phyloP scores from a whole-genome alignment of 2,888 invertebrate species.

The Odiellus spinosus region DNA sequence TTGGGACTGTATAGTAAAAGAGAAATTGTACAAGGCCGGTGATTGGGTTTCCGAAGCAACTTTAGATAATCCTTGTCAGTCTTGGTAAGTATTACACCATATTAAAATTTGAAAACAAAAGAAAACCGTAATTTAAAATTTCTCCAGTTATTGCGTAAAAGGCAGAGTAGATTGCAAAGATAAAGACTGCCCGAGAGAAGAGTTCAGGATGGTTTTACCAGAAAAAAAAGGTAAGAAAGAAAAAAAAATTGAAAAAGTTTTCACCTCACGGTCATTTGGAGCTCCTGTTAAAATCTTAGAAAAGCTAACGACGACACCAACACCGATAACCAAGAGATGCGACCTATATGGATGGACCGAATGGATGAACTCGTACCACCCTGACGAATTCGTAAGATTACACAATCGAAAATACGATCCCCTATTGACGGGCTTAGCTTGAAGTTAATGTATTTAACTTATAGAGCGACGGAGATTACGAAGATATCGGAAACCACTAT shows the following conservation, averaged over 20 bases:
- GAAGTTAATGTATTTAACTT: background rate
- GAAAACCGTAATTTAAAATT: background rate
- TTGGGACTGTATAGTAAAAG: constrained; percentile 45
- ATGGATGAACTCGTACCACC: constrained; percentile 25
- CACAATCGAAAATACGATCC: too few relatives aligned
- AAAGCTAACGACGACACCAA: too few relatives aligned
- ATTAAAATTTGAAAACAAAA: background rate
- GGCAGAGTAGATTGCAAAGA: too few relatives aligned
- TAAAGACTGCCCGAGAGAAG: too few relatives aligned
- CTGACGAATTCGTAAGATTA: constrained; percentile 11
- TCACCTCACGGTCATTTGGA: too few relatives aligned
- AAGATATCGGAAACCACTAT: background rate
- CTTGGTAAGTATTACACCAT: constrained; percentile 41
- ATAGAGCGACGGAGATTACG: background rate
- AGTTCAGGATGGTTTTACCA: too few relatives aligned
- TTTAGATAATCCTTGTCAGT: constrained; percentile 51
- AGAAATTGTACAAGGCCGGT: constrained; percentile 52
- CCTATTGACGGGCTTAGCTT: too few relatives aligned
- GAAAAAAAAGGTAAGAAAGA: too few relatives aligned
- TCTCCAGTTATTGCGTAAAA: background rate
- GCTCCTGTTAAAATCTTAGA: too few relatives aligned
- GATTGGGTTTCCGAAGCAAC: constrained; percentile 45
- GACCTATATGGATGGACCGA: constrained; percentile 25
- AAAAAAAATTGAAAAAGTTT: too few relatives aligned
- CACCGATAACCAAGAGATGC: background rate